Evolutionary conservation across 2,797 vertebrate species (phyloP).

Genomic region (Vipera ursinii): DNA sequence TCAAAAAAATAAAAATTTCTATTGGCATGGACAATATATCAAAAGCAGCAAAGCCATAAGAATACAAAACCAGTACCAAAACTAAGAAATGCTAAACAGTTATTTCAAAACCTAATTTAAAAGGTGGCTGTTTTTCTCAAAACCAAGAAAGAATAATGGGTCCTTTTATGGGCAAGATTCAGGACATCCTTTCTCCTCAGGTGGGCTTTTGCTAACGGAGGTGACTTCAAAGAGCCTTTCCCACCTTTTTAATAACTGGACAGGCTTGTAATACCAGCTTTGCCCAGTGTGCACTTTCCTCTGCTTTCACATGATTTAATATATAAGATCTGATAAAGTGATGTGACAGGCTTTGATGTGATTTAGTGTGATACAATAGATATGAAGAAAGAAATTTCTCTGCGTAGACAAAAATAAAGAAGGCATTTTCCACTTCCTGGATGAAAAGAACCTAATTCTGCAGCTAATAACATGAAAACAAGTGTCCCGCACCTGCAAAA

Average conservation of each 20-base stretch:
- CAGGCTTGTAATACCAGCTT: background rate
- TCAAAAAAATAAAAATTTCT: background rate
- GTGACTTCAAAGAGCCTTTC: background rate
- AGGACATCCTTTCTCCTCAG: background rate
- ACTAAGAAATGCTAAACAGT: background rate
- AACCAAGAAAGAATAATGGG: background rate
- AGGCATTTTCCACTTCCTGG: background rate
- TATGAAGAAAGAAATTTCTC: background rate
- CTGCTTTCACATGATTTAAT: background rate
- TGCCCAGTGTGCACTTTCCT: background rate
- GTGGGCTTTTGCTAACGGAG: background rate
- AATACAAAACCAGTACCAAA: background rate
- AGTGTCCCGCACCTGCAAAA: background rate
- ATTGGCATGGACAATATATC: background rate
- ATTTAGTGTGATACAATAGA: background rate
- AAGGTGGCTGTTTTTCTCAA: background rate
- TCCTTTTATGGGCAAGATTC: background rate
- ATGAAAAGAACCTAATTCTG: background rate
- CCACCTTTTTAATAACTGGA: background rate
- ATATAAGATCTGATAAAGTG: background rate
- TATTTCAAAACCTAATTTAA: background rate
- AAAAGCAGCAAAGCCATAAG: background rate
- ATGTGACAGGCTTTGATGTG: background rate
- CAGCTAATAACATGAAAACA: background rate
- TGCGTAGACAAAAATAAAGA: background rate